Conservation (phyloP, 64 coral and sea anemone species). For the Stylophora pistillata region DNA sequence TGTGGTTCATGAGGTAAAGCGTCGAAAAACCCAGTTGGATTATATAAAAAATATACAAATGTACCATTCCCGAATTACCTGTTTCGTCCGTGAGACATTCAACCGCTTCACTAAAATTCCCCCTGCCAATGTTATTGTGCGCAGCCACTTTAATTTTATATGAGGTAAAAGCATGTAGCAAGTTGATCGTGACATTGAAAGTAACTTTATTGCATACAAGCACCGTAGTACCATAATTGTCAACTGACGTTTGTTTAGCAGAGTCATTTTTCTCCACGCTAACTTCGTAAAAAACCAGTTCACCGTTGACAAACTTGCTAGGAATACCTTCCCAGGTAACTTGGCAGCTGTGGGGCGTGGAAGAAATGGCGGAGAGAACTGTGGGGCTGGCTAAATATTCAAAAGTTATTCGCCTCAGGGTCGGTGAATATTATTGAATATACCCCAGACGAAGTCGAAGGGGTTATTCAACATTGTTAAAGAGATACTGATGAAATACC, state of each 20-base stretch:
- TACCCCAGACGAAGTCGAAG: no score
- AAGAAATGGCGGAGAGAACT: neutral
- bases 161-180: neutral
- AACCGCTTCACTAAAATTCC: conserved; percentile 18
- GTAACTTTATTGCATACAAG: neutral
- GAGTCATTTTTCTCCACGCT: neutral
- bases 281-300: neutral
- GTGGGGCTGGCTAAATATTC: neutral
- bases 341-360: neutral
- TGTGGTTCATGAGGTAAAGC: no score
- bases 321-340: neutral
- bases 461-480: no score
- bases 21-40: neutral
- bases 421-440: no score
- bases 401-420: no score
- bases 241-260: neutral
- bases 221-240: neutral
- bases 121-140: neutral
- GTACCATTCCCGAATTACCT: neutral
- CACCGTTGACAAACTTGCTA: neutral
- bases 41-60: neutral
- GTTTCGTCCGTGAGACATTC: conserved; percentile 10
- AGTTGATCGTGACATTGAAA: neutral
- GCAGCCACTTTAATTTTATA: conserved; percentile 17
- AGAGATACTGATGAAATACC: no score